Evolutionary conservation across 2,113 vertebrate species (phyloP).

Genomic region (sheep (Ovis aries)): ARS-UI_Ramb_v3.0 NC_056055.1:101606001-101606500

Average conservation of each 20-base stretch:
- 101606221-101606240: not conserved
- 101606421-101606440: not conserved
- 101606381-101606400: slow-evolving; percentile 93
- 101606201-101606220: not conserved
- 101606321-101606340: slow-evolving; percentile 94
- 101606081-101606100: not conserved
- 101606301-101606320: slow-evolving; percentile 83
- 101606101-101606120: not conserved
- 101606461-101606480: not conserved
- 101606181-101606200: not conserved
- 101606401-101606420: not conserved
- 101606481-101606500: not conserved
- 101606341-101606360: slow-evolving; percentile 98
- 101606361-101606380: slow-evolving; percentile 98
- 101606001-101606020: not conserved
- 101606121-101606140: not conserved
- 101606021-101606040: not conserved
- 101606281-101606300: slow-evolving; percentile 94
- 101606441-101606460: not conserved
- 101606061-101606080: not conserved
- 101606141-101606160: not conserved
- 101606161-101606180: not conserved
- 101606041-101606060: not conserved
- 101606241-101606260: not conserved
- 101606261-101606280: slow-evolving; percentile 86